Evolutionary conservation across 1,140 invertebrate genomes (phyloP).

Genomic region (Melipona quadrifasciata): DNA sequence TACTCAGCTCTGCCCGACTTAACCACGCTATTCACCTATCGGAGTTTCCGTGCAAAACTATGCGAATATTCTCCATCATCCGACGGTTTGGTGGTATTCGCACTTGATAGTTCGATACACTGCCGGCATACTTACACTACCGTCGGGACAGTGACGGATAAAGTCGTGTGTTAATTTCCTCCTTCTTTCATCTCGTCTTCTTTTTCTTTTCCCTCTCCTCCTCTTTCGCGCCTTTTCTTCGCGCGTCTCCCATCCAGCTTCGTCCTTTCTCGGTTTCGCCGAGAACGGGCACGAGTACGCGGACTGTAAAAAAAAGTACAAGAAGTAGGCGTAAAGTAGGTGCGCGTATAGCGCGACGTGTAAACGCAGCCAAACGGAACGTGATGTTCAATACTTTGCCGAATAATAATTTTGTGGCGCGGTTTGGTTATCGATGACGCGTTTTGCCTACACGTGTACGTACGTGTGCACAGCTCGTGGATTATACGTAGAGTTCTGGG

Average conservation of each 20-base stretch:
- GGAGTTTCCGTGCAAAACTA: constrained; percentile 69
- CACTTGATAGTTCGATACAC: constrained; percentile 7
- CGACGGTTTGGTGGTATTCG: constrained; percentile 54
- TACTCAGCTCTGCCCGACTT: constrained; percentile 69
- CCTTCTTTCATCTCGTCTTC: not conserved
- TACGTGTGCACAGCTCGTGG: not conserved
- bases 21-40: constrained; percentile 67
- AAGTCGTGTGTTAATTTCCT: not conserved
- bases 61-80: constrained; percentile 72
- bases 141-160: constrained; percentile 34
- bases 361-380: constrained; percentile 5
- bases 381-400: constrained; percentile 1
- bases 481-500: not conserved
- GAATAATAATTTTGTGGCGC: constrained; percentile 30
- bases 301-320: not conserved
- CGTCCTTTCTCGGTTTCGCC: too few species aligned
- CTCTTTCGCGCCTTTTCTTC: not conserved
- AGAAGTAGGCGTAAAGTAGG: not conserved
- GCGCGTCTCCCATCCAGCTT: not conserved
- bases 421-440: constrained; percentile 26
- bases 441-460: not conserved
- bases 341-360: too few species aligned
- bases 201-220: not conserved
- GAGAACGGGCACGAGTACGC: not conserved
- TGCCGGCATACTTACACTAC: too few species aligned